These are phyloP conservation scores for Ispidina lecontei DNA, from an alignment of 2,797 vertebrate genomes.

Conservation along the genomic window DNA sequence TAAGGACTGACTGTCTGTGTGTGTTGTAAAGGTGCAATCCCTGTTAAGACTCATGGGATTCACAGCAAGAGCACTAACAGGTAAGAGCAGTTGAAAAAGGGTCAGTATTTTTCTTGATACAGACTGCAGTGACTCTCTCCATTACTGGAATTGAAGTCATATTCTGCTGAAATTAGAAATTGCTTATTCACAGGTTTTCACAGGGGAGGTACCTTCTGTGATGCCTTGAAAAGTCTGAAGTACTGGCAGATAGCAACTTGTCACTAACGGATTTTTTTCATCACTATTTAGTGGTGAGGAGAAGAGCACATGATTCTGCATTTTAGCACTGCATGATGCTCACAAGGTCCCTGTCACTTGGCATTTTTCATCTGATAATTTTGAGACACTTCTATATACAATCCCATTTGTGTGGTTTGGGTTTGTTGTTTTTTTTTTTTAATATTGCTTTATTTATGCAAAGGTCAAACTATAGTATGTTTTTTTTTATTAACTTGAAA, in stretches of 20 bases:
- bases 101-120: rapidly evolving
- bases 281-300: background rate
- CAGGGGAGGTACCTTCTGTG: background rate
- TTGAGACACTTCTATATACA: background rate
- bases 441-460: background rate
- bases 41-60: rapidly evolving
- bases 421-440: background rate
- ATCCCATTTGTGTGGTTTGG: background rate
- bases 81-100: background rate
- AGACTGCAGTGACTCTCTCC: background rate
- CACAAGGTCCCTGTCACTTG: background rate
- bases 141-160: background rate
- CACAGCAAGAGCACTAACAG: background rate
- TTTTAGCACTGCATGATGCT: background rate
- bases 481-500: background rate
- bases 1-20: no score
- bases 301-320: rapidly evolving
- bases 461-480: background rate
- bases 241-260: background rate
- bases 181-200: background rate
- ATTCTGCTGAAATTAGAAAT: background rate
- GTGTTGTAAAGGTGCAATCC: background rate
- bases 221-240: background rate
- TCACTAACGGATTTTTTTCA: background rate
- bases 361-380: background rate